phyloP scores from a whole-genome alignment of 1,140 invertebrate species.

The Lepidurus apus region DNA sequence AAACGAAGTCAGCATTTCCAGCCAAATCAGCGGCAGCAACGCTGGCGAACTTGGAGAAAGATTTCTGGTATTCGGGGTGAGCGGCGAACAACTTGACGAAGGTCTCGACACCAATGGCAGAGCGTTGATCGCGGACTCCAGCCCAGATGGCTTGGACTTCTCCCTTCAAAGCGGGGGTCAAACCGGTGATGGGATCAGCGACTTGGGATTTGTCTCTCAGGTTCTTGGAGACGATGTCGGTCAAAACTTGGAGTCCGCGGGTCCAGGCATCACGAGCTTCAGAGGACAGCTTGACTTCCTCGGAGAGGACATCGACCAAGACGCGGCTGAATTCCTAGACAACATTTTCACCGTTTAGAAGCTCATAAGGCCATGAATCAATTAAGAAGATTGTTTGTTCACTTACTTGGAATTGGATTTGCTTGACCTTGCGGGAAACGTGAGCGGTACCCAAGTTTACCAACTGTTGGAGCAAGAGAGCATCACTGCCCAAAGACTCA shows the following conservation, averaged over 20 bases:
- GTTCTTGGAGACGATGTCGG: not conserved
- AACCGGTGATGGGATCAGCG: not conserved
- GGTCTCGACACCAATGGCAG: not conserved
- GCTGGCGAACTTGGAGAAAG: conserved; percentile 56
- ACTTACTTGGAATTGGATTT: not conserved
- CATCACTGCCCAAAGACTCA: conserved; percentile 14
- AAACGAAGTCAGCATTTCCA: conserved; percentile 57
- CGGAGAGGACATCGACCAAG: conserved; percentile 44
- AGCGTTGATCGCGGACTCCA: not conserved
- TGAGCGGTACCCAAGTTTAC: conserved; percentile 6
- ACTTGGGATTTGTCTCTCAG: conserved; percentile 11
- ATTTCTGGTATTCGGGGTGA: conserved; percentile 55
- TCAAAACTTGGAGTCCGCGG: conserved; percentile 43
- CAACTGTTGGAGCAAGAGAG: conserved; percentile 3
- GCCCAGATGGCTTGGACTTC: conserved; percentile 24
- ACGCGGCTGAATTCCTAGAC: conserved; percentile 33
- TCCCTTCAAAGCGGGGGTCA: not conserved
- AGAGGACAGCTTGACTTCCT: conserved; percentile 46
- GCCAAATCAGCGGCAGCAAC: conserved; percentile 51
- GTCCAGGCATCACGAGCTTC: conserved; percentile 50
- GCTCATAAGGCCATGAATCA: not conserved
- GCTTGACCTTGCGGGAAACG: not conserved
- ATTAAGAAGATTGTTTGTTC: not conserved
- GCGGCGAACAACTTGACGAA: conserved; percentile 47
- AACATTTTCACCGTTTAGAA: not conserved